Percentiles rank a stretch among this genome's conserved stretches.
Conservation (phyloP, 2,797 vertebrate genomes). For the Karalla daura region DNA sequence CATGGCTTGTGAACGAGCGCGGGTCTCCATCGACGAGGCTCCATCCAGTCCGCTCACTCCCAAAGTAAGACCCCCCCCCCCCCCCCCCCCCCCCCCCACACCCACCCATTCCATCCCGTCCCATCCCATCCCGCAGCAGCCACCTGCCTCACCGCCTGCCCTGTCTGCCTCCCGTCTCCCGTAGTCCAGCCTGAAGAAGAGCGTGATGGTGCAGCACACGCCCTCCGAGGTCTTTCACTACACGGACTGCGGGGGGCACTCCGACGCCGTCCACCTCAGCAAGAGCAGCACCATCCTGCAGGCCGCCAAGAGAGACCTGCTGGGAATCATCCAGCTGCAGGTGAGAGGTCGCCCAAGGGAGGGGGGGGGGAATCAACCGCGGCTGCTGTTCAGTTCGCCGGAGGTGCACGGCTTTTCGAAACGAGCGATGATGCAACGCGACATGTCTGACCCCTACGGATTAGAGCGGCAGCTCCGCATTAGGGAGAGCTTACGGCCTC, state of each 20-base stretch:
- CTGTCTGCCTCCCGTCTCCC: neutral
- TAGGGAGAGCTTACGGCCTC: no score
- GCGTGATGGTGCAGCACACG: constrained; percentile 86
- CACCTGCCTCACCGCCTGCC: neutral
- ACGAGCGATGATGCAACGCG: no score
- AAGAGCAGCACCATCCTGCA: constrained; percentile 86
- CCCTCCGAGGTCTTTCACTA: constrained; percentile 89
- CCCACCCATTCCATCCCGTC: neutral
- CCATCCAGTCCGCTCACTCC: constrained; percentile 71
- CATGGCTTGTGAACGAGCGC: constrained; percentile 87
- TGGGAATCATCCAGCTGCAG: constrained; percentile 90
- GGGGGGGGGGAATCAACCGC: neutral
- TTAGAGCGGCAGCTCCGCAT: no score
- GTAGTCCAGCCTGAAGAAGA: constrained; percentile 88
- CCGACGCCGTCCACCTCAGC: constrained; percentile 78
- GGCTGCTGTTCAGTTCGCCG: neutral
- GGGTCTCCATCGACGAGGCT: constrained; percentile 83
- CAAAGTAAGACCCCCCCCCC: constrained; percentile 81
- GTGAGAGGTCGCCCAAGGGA: constrained; percentile 75
- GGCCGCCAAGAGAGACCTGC: constrained; percentile 92
- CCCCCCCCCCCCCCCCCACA: neutral
- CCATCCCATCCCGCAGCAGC: constrained; percentile 5
- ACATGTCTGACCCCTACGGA: no score
- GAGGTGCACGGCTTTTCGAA: neutral
- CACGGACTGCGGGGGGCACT: constrained; percentile 75